Percentiles rank a stretch among this genome's conserved stretches.
These are phyloP conservation scores for Papilio demoleus DNA, from an alignment of 2,888 invertebrate genomes.

Conservation along the genomic window DNA sequence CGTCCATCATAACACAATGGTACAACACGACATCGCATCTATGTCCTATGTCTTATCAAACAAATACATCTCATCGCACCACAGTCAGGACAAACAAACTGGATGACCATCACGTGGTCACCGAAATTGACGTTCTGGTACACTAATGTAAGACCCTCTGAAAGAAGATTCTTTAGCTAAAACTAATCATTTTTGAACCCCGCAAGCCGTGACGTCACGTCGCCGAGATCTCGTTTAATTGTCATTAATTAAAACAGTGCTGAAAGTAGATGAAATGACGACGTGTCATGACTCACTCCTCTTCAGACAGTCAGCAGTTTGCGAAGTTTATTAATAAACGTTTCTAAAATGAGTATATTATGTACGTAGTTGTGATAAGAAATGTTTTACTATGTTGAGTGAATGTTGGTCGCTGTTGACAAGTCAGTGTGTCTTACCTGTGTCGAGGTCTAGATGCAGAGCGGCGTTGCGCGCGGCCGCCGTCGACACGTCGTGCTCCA, in stretches of 20 bases:
- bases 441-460: slow-evolving; percentile 64
- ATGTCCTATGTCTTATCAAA: background rate
- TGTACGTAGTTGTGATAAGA: too few relatives aligned
- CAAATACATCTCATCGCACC: background rate
- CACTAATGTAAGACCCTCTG: background rate
- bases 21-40: background rate
- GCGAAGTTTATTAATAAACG: background rate
- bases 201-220: background rate
- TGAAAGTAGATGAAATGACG: background rate
- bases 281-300: background rate
- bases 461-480: slow-evolving; percentile 83
- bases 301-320: background rate
- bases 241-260: slow-evolving; percentile 5
- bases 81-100: background rate
- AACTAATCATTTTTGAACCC: background rate
- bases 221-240: background rate
- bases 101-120: background rate
- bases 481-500: slow-evolving; percentile 86
- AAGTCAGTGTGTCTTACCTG: slow-evolving; percentile 55
- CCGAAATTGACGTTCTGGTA: background rate
- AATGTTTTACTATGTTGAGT: background rate
- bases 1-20: background rate
- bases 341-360: background rate
- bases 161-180: background rate
- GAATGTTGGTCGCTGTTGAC: background rate